phyloP scores from a whole-genome alignment of 2,797 vertebrate genomes.

The Sebastolobus altivelis region DNA sequence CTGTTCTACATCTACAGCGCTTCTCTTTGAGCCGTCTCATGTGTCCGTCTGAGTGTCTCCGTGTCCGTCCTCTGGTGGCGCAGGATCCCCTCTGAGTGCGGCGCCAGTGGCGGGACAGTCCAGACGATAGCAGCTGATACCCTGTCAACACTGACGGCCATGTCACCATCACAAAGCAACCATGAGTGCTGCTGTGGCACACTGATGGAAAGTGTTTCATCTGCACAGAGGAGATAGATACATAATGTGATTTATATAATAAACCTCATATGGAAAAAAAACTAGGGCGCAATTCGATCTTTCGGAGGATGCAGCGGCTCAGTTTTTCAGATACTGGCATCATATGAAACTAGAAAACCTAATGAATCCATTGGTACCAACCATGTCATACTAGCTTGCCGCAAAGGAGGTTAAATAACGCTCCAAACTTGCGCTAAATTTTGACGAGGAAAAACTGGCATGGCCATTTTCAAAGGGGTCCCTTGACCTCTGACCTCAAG shows the following conservation, averaged over 20 bases:
- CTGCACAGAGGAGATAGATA: neutral
- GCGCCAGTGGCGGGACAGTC: conserved; percentile 66
- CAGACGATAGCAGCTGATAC: conserved; percentile 64
- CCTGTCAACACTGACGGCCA: conserved; percentile 65
- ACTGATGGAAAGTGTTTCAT: conserved; percentile 28
- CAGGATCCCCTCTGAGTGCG: conserved; percentile 49
- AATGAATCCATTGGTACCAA: too few relatives aligned
- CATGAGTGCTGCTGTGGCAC: conserved; percentile 36
- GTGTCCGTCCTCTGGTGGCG: conserved; percentile 47
- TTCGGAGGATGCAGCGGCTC: too few relatives aligned
- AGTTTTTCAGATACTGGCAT: too few relatives aligned
- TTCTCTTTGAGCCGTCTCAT: conserved; percentile 37
- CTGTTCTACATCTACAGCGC: conserved; percentile 24
- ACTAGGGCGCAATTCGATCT: too few relatives aligned
- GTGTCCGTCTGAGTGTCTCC: conserved; percentile 32
- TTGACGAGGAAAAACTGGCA: too few relatives aligned
- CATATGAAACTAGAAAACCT: too few relatives aligned
- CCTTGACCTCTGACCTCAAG: too few relatives aligned
- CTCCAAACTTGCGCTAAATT: too few relatives aligned
- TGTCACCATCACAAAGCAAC: conserved; percentile 49
- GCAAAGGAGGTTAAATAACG: too few relatives aligned
- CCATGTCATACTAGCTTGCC: too few relatives aligned
- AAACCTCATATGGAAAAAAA: neutral
- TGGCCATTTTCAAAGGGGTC: too few relatives aligned
- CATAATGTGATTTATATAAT: neutral